These are phyloP conservation scores for Murina feae DNA, from an alignment of 2,113 vertebrate species.

Conservation along the genomic window DNA sequence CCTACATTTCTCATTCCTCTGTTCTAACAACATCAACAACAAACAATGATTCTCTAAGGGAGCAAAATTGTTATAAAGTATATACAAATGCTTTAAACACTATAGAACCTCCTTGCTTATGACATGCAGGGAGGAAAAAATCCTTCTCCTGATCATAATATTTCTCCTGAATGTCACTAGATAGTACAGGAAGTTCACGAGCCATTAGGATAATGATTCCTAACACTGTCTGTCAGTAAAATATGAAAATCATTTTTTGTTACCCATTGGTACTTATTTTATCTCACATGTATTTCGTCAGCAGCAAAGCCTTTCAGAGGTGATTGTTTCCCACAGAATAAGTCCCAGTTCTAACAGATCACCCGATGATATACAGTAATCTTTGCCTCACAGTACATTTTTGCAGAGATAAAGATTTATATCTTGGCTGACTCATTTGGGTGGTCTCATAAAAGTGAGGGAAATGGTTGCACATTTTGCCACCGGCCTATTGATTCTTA, in stretches of 20 bases:
- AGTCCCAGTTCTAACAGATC: constrained; percentile 60
- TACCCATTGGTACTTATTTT: constrained; percentile 75
- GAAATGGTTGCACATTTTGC: neutral
- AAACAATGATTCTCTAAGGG: neutral
- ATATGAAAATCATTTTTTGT: constrained; percentile 77
- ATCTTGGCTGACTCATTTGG: neutral
- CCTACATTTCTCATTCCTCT: neutral
- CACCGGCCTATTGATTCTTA: neutral
- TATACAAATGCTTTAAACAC: neutral
- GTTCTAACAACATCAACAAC: neutral
- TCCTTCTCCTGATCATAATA: constrained; percentile 67
- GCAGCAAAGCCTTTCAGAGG: constrained; percentile 58
- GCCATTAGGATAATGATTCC: constrained; percentile 78
- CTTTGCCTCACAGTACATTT: constrained; percentile 55
- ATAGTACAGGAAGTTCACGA: constrained; percentile 73
- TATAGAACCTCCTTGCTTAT: constrained; percentile 54
- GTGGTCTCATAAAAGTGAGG: neutral
- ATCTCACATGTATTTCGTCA: constrained; percentile 65
- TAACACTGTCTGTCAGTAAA: constrained; percentile 74
- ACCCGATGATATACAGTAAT: constrained; percentile 43
- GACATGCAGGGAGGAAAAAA: constrained; percentile 35
- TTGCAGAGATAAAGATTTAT: constrained; percentile 50
- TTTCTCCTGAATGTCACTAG: constrained; percentile 70
- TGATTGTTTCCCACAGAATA: constrained; percentile 66
- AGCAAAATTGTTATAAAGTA: neutral